Evolutionary conservation across 2,797 vertebrate genomes (phyloP).

Genomic region (Hephaestus fuliginosus): DNA sequence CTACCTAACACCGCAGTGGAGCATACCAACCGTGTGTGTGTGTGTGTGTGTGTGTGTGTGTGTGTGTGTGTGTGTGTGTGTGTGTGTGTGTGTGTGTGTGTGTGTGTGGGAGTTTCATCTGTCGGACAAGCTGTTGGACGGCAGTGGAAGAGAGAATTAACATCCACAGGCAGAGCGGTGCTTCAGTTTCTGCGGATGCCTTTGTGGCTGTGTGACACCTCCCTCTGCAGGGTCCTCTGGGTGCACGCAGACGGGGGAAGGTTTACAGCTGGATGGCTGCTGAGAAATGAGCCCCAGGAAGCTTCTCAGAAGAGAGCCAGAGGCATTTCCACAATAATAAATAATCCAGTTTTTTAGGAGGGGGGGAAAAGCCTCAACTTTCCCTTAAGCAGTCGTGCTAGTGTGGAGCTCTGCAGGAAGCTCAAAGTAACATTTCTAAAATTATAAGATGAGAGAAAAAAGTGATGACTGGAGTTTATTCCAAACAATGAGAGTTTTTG

Average conservation of each 20-base stretch:
- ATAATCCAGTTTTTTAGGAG: conserved; percentile 53
- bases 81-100: conserved; percentile 12
- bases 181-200: conserved; percentile 23
- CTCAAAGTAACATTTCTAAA: conserved; percentile 8
- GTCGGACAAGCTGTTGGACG: conserved; percentile 41
- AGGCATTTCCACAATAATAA: conserved; percentile 73
- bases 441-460: conserved; percentile 23
- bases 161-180: conserved; percentile 28
- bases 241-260: conserved; percentile 29
- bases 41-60: conserved; percentile 8
- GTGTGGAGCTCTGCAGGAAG: conserved; percentile 22
- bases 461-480: conserved; percentile 39
- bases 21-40: conserved; percentile 5
- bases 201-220: conserved; percentile 35
- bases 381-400: conserved; percentile 14
- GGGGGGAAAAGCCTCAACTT: conserved; percentile 19
- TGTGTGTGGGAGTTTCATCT: conserved; percentile 31
- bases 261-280: conserved; percentile 62
- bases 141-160: conserved; percentile 21
- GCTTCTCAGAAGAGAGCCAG: conserved; percentile 51
- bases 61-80: conserved; percentile 12
- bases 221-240: conserved; percentile 54
- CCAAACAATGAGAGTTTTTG: conserved; percentile 17
- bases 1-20: conserved; percentile 44
- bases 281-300: conserved; percentile 51